A percentile compares a stretch with the other conserved stretches of the same genome.
Conservation (phyloP, 1,140 invertebrate species). For the Polypedilum vanderplanki region DNA sequence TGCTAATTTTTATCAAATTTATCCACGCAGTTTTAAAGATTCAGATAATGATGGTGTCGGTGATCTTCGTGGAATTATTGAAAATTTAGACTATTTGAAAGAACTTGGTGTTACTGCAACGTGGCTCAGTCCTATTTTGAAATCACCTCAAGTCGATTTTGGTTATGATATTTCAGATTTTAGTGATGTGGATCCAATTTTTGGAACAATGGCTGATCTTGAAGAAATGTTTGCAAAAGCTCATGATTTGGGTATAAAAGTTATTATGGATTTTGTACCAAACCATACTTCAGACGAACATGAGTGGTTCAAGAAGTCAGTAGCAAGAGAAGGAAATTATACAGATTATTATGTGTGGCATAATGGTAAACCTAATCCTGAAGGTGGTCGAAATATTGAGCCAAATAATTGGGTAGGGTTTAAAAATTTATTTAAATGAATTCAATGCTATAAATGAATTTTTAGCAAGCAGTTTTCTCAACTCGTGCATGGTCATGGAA, state of each 20-base stretch:
- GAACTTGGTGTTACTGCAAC: constrained; percentile 51
- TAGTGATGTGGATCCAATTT: constrained; percentile 58
- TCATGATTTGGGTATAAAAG: constrained; percentile 51
- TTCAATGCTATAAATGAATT: neutral
- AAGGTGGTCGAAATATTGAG: constrained; percentile 33
- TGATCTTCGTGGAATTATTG: constrained; percentile 47
- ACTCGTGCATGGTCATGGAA: constrained; percentile 52
- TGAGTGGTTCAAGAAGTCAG: constrained; percentile 64
- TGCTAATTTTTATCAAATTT: constrained; percentile 22
- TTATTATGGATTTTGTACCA: constrained; percentile 62
- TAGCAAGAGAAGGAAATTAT: constrained; percentile 48
- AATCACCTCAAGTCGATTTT: constrained; percentile 60
- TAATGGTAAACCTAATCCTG: constrained; percentile 42
- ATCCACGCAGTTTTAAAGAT: constrained; percentile 9
- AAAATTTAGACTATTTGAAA: constrained; percentile 48
- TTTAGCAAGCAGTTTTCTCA: constrained; percentile 36
- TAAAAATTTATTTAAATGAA: neutral
- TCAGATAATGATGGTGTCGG: constrained; percentile 46
- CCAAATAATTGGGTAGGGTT: constrained; percentile 41
- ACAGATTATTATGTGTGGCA: constrained; percentile 68
- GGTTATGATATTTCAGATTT: constrained; percentile 75
- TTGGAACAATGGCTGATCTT: constrained; percentile 68
- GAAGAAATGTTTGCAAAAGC: constrained; percentile 53
- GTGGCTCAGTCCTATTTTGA: constrained; percentile 67
- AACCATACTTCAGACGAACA: constrained; percentile 69